Base-by-base conservation (phyloP, 2,888 invertebrate genomes). In the Caenorhabditis angaria region DNA sequence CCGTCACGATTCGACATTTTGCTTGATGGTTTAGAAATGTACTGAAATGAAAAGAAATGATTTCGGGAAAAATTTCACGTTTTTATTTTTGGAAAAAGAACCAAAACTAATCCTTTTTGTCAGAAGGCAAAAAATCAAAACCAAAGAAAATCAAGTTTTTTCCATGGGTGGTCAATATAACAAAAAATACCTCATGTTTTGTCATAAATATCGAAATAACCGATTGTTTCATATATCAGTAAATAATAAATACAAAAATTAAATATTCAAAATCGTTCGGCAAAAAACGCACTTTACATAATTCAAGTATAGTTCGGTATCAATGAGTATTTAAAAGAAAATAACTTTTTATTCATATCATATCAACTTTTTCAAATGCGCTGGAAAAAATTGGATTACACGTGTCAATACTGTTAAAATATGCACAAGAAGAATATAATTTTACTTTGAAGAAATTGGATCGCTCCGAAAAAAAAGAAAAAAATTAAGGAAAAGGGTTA, bases 131-230 rank as follows among this genome's bases (percentile, higher is more conserved):
- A 41, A 41, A 41, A 41, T 41, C 41, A 41, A 12, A 14, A 41
- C 18, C 18, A 32, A 32, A 32, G 10, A 32, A 32, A 32, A 32
- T 32, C 41, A 18, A 18, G 41, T 41, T 41, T 14, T 32, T 32
- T 32, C 18, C 18, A 18, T 25, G 24, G 50, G n/a, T 41, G 57
- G 8, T 12, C 18, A 32, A 32, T 32, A 24, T 22, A 51, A 14
- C 3, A 32, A 48, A 56, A 50, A 55, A 4, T n/a, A 57, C 61
- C 59, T 66, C 63, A 48, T 63, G 63, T 64, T 71, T 71, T 1
- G 60, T 24, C 48, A 71, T 24, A 54, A 66, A 66, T 22, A 66
- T 50, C 0, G 64, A 64, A 54, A 67, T 66, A 56, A 66, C 47
- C 10, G 65, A 35, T 12, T 69, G 55, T 58, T 61, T 65, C 35